These are phyloP conservation scores for Allenopithecus nigroviridis DNA, from an alignment of 2,797 vertebrate genomes.

Conservation along the genomic window DNA sequence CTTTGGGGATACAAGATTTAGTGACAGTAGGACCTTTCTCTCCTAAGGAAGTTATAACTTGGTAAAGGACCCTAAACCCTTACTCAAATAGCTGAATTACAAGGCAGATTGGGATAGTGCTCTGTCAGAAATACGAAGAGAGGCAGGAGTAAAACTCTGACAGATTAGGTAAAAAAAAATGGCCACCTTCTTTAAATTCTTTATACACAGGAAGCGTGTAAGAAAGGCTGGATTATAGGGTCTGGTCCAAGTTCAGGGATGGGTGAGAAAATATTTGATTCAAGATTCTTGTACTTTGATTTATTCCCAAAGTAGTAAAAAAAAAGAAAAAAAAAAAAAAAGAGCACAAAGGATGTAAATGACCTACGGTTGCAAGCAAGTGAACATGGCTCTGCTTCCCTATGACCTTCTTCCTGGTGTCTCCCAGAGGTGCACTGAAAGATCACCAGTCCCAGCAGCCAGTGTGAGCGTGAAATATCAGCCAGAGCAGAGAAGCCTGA, in stretches of 20 bases:
- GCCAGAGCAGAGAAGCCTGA: neutral
- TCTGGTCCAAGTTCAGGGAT: neutral
- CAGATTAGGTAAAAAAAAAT: neutral
- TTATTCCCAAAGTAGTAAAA: neutral
- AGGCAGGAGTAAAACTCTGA: neutral
- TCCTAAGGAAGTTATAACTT: neutral
- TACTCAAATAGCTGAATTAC: neutral
- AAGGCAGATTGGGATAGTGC: neutral
- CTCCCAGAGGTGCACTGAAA: neutral
- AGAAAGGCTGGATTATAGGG: neutral
- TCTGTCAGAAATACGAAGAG: neutral
- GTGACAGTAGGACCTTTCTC: neutral
- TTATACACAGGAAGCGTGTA: neutral
- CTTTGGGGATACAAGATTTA: neutral
- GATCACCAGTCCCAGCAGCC: neutral
- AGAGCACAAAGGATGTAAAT: neutral
- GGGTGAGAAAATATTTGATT: neutral
- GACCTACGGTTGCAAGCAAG: neutral
- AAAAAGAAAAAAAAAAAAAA: neutral
- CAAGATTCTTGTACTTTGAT: neutral
- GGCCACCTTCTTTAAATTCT: neutral
- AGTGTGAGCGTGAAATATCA: neutral
- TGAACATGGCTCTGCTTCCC: neutral
- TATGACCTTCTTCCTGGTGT: neutral
- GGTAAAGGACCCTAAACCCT: neutral